Base-by-base conservation (phyloP, 2,888 invertebrate genomes). In the Shargacucullia verbasci region DNA sequence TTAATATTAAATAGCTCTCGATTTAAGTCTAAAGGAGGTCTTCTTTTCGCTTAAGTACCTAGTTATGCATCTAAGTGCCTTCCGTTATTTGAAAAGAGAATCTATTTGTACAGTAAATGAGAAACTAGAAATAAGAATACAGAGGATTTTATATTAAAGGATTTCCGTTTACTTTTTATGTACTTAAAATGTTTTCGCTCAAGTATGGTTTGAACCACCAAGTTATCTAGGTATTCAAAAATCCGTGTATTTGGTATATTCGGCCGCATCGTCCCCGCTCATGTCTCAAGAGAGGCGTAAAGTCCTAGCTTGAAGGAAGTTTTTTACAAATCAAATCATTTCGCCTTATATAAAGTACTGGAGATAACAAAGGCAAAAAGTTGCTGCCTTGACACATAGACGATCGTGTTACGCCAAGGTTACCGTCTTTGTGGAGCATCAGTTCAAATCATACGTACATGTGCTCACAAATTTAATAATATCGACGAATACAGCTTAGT, bases 401-500 rank as follows among this genome's bases (percentile, higher is more conserved):
- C 15, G 35, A 44, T 62, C 41, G 33, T n/a, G 25, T 56, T 50
- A 44, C 25, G 15, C 53, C 56, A 73, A 55, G 25, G 57, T 29
- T 20, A 48, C 29, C 20, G 14, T 52, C 15, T 44, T 70, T 55
- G 55, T 35, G 34, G 2, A 43, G n/a, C 12, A 57, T 44, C 40
- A 15, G 34, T 47, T 53, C 63, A 50, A 56, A 74, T 74, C 49
- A 58, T 47, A 55, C 59, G 61, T 49, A 70, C 61, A 70, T 59
- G 40, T 55, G 54, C 57, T 27, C 61, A 47, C 31, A 38, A 35
- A 73, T 71, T 70, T 56, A 73, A 73, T 73, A 73, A 49, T 43
- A 46, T 40, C 53, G 33, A 39, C 35, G 34, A 48, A 64, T 58
- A 41, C 33, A 39, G 20, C 33, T 53, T 35, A 20, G 31, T 20